Evolutionary conservation across 2,797 vertebrate genomes (phyloP).

Genomic region (Alca torda): DNA sequence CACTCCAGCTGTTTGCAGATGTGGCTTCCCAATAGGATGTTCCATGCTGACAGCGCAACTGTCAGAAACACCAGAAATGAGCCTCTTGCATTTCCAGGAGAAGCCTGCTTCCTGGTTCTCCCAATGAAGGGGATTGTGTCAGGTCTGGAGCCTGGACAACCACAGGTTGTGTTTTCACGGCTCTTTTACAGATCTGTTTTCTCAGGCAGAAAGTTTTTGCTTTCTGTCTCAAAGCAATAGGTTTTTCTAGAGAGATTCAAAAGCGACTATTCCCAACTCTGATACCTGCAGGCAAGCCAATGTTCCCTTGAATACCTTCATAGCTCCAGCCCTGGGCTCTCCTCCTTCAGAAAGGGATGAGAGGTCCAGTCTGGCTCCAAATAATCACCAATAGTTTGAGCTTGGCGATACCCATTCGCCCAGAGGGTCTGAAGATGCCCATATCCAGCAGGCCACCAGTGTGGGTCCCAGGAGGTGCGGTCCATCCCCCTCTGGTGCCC

Average conservation of each 20-base stretch:
- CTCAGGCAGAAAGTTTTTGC: neutral
- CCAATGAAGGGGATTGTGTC: rapidly evolving
- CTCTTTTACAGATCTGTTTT: neutral
- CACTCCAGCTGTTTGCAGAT: neutral
- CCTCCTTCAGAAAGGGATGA: neutral
- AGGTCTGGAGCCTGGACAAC: neutral
- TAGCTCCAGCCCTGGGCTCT: neutral
- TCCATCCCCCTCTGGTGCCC: neutral
- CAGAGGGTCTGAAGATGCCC: neutral
- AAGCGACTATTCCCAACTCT: neutral
- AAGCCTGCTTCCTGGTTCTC: neutral
- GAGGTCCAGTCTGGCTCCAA: neutral
- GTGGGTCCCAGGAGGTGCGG: neutral
- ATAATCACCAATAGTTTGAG: neutral
- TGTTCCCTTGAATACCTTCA: neutral
- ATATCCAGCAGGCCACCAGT: neutral
- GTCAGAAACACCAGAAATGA: neutral
- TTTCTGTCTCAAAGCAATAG: constrained; percentile 66
- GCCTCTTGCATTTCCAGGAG: neutral
- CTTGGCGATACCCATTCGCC: neutral
- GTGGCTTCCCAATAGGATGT: neutral
- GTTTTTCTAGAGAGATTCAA: constrained; percentile 4
- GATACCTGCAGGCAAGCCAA: neutral
- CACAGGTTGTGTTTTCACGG: neutral
- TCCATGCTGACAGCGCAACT: neutral